Percentiles rank a stretch among this genome's conserved stretches.
phyloP scores from a whole-genome alignment of 2,888 invertebrate genomes.

The Drosophila engyochracea region DNA sequence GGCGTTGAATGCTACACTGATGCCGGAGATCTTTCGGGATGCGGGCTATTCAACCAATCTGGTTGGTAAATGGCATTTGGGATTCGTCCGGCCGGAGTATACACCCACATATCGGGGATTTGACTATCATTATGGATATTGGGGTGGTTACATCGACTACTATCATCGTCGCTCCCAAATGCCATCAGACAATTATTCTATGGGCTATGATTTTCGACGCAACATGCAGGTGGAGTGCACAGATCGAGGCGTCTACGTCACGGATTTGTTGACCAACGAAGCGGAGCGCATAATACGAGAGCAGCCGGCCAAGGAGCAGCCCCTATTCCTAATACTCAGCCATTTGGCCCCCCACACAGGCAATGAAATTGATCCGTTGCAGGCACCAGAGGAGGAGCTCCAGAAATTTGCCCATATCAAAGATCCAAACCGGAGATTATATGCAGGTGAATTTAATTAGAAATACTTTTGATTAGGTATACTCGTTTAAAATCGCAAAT shows the following conservation, averaged over 20 bases:
- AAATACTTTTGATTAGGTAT: background rate
- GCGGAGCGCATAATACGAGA: conserved; percentile 88
- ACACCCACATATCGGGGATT: conserved; percentile 92
- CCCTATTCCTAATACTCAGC: conserved; percentile 92
- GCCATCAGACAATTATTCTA: conserved; percentile 64
- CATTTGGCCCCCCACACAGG: conserved; percentile 93
- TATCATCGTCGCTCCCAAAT: conserved; percentile 88
- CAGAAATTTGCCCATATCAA: conserved; percentile 89
- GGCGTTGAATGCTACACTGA: conserved; percentile 88
- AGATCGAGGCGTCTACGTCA: conserved; percentile 88
- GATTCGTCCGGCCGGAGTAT: conserved; percentile 88
- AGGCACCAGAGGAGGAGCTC: conserved; percentile 90
- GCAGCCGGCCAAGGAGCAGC: conserved; percentile 78
- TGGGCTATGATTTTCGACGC: conserved; percentile 86
- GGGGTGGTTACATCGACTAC: conserved; percentile 93
- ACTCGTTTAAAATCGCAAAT: background rate
- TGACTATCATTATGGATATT: conserved; percentile 93
- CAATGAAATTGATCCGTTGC: conserved; percentile 89
- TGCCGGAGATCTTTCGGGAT: conserved; percentile 89
- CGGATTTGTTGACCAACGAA: conserved; percentile 89
- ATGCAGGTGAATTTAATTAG: conserved; percentile 88
- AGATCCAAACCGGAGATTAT: conserved; percentile 88
- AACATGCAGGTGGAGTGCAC: conserved; percentile 86
- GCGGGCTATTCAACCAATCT: conserved; percentile 93
- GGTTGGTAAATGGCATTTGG: conserved; percentile 97